A percentile compares a stretch with the other conserved stretches of the same genome.
Conservation (phyloP, 2,797 vertebrate species). For the Hypotaenidia okinawae region DNA sequence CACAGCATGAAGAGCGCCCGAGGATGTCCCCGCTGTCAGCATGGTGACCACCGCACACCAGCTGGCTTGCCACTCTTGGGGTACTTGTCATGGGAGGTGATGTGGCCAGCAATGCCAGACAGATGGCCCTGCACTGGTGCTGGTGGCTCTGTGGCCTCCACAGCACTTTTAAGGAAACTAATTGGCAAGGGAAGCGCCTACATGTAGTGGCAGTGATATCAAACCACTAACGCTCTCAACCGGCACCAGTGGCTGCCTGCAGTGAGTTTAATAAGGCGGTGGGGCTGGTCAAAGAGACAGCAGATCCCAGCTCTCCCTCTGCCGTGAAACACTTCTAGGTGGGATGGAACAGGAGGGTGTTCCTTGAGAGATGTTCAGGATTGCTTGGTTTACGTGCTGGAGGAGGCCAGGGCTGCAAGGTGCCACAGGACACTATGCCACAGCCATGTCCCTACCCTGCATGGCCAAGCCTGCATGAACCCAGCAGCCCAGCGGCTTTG, state of each 20-base stretch:
- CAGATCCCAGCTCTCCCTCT: neutral
- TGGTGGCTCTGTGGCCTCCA: accelerated
- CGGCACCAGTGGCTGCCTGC: neutral
- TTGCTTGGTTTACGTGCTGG: neutral
- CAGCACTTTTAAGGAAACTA: neutral
- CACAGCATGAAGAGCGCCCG: accelerated
- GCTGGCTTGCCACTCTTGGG: neutral
- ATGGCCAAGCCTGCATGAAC: accelerated
- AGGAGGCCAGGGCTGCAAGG: neutral
- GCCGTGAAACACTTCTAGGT: neutral
- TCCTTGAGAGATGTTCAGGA: neutral
- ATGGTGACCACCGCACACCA: accelerated
- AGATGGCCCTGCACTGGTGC: neutral
- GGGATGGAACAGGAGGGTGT: neutral
- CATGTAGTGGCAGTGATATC: neutral
- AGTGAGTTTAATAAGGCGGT: accelerated
- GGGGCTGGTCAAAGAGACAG: neutral
- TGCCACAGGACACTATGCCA: accelerated
- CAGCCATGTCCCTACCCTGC: accelerated
- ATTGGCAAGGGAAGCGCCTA: neutral
- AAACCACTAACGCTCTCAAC: accelerated
- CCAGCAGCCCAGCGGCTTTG: neutral
- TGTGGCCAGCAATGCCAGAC: accelerated
- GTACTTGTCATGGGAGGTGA: neutral
- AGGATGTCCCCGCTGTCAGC: accelerated